phyloP scores from a whole-genome alignment of 2,113 vertebrate genomes.

The Colaptes auratus region DNA sequence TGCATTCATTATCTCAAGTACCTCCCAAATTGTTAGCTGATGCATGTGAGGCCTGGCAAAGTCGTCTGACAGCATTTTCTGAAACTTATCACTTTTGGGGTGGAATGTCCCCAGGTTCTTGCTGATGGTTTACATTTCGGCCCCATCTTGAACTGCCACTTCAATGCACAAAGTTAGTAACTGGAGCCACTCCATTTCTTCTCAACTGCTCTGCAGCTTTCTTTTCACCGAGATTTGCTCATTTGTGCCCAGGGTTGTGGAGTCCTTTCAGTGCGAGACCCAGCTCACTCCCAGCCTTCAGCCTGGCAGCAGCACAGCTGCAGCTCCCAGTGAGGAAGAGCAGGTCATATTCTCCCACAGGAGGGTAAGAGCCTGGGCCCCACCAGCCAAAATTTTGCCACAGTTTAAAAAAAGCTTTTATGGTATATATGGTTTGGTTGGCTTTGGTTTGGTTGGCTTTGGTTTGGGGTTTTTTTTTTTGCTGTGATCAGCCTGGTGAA shows the following conservation, averaged over 20 bases:
- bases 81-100: background rate
- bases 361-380: background rate
- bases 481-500: background rate
- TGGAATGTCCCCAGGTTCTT: background rate
- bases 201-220: background rate
- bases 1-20: constrained; percentile 56
- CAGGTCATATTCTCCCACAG: background rate
- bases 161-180: background rate
- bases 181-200: background rate
- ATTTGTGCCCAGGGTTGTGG: background rate
- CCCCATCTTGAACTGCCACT: background rate
- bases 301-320: rapidly evolving
- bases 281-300: rapidly evolving
- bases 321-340: background rate
- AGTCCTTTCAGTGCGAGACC: background rate
- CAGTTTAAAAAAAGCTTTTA: background rate
- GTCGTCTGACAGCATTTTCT: constrained; percentile 24
- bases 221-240: background rate
- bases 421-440: too few species aligned
- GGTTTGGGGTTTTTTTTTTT: background rate
- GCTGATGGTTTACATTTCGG: background rate
- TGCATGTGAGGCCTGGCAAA: background rate
- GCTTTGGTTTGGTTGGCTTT: too few species aligned
- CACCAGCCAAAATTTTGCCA: background rate
- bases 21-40: background rate